Base-by-base conservation (phyloP, 2,797 vertebrate species). In the Perdix hodgsoniae region DNA sequence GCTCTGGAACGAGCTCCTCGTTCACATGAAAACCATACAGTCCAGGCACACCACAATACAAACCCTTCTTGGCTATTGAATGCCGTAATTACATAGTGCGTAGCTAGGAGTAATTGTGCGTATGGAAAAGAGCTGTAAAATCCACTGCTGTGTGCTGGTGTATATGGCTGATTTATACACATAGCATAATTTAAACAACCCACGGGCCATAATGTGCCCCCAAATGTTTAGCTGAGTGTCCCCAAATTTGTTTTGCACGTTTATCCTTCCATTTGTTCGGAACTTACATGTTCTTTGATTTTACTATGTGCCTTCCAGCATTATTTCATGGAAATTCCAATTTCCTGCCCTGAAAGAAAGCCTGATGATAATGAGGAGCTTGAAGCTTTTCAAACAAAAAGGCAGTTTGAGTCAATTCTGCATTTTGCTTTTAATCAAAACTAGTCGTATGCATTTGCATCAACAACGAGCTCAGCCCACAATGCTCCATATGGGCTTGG, bases 301-400 rank as follows among this genome's bases (percentile, higher is more conserved):
- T 88, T 16, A 1, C 85, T 65, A 67, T 74, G 37, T 91, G 88
- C 86, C 88, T 95, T 56, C 94, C 93, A 93, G 90, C 85, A 52
- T 88, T 87, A 91, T 95, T 94, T 96, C 85, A 97, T 94, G 91
- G 95, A 97, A 95, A 97, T 96, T 91, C 89, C 4, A 14, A 72
- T 94, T 95, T 86, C 87, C 93, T 94, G 83, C 61, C 21, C 92
- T 96, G 90, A 96, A 96, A 96, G 86, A 75, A 95, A 64, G 81
- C 56, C 79, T 95, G 91, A 96, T 95, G 91, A 88, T 94, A 95
- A 96, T 95, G 85, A 96, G 86, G 91, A 70, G 89, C 74, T 96
- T 90, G 75, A 67, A 94, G 90, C 83, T 1, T 60, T 96, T 86
- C 73, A 92, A 87, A 86, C 84, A 74, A 45, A 29, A 86, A 77